A percentile compares a stretch with the other conserved stretches of the same genome.
Evolutionary conservation across 2,888 invertebrate genomes (phyloP).

Genomic region (Aporophyla lueneburgensis): DNA sequence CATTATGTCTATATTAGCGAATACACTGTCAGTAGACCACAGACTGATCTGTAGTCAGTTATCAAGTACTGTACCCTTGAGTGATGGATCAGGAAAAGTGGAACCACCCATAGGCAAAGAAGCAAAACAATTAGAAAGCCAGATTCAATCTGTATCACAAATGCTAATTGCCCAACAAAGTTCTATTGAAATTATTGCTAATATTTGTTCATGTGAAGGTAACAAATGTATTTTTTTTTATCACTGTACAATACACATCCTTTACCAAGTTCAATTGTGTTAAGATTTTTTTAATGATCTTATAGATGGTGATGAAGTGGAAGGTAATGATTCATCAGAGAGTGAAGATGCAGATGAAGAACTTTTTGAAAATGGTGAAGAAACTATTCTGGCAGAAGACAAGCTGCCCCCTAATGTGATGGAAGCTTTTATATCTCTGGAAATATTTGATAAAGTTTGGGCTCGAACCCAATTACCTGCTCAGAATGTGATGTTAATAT

Average conservation of each 20-base stretch:
- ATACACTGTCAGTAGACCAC: constrained; percentile 90
- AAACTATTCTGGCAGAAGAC: constrained; percentile 82
- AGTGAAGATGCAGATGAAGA: constrained; percentile 86
- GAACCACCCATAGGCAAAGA: constrained; percentile 80
- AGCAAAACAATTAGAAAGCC: constrained; percentile 84
- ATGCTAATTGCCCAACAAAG: constrained; percentile 93
- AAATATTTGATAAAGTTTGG: constrained; percentile 92
- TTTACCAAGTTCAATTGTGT: background rate
- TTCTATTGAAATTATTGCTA: constrained; percentile 93
- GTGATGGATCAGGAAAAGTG: constrained; percentile 76
- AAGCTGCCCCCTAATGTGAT: constrained; percentile 90
- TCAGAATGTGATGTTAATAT: constrained; percentile 89
- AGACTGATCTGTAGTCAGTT: constrained; percentile 86
- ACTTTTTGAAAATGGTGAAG: constrained; percentile 84
- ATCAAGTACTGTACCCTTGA: constrained; percentile 87
- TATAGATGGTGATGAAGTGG: constrained; percentile 78
- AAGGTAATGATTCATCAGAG: constrained; percentile 81
- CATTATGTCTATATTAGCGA: constrained; percentile 88
- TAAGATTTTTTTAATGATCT: constrained; percentile 29
- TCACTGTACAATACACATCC: background rate
- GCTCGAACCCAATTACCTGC: constrained; percentile 88
- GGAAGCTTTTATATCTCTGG: constrained; percentile 91
- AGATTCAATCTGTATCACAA: constrained; percentile 87
- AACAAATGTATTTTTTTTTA: constrained; percentile 58
- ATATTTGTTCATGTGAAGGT: constrained; percentile 93